phyloP scores from a whole-genome alignment of 2,797 vertebrate species.

The Anas bernieri region DNA sequence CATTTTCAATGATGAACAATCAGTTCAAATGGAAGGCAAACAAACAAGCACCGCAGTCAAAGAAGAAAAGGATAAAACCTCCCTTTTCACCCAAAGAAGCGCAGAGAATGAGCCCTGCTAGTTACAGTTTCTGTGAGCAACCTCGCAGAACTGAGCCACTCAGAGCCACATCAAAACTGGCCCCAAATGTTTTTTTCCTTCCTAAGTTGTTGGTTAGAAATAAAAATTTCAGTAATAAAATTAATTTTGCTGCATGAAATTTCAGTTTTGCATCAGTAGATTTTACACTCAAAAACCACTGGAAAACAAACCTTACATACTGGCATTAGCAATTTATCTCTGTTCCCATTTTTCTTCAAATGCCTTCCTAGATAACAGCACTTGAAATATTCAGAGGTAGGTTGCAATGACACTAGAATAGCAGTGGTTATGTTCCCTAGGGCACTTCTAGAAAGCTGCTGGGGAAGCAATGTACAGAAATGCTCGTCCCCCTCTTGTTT shows the following conservation, averaged over 20 bases:
- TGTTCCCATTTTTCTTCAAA: neutral
- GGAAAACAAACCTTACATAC: neutral
- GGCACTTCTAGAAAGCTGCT: neutral
- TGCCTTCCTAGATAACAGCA: neutral
- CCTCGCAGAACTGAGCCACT: neutral
- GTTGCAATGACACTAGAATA: neutral
- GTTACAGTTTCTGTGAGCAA: neutral
- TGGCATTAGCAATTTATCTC: neutral
- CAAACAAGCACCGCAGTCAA: neutral
- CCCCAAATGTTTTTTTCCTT: neutral
- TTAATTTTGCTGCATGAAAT: neutral
- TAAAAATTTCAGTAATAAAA: neutral
- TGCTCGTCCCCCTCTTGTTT: neutral
- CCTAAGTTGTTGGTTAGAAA: neutral
- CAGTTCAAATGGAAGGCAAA: neutral
- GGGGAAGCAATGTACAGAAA: neutral
- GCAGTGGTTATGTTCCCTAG: neutral
- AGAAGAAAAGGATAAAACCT: neutral
- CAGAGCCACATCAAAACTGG: neutral
- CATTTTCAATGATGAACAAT: neutral
- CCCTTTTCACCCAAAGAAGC: neutral
- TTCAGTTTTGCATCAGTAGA: neutral
- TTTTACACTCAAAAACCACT: neutral
- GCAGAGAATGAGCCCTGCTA: neutral
- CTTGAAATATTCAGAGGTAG: neutral